A percentile compares a stretch with the other conserved stretches of the same genome.
Conservation (phyloP, 2,113 vertebrate genomes). For the Scomber japonicus region DNA sequence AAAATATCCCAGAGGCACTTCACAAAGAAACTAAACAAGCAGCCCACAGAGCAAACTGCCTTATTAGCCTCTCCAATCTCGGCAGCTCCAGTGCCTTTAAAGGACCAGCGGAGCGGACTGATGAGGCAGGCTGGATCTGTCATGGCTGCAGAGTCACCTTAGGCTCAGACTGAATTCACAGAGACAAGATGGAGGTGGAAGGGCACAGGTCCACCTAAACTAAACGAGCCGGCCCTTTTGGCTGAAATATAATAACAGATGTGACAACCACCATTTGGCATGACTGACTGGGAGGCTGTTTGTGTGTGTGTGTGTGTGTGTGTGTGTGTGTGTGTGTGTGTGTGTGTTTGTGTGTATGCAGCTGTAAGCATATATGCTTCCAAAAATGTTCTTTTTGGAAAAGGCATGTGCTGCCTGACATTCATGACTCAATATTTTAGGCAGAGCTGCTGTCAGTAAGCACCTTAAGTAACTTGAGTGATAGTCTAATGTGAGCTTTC, state of each 20-base stretch:
- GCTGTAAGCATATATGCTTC: background rate
- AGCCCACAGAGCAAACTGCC: slow-evolving; percentile 43
- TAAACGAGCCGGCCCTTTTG: background rate
- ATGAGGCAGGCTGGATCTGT: slow-evolving; percentile 24
- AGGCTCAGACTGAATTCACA: slow-evolving; percentile 7
- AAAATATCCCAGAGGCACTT: slow-evolving; percentile 43
- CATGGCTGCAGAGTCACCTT: slow-evolving; percentile 1
- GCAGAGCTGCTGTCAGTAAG: background rate
- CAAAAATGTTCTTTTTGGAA: slow-evolving; percentile 5
- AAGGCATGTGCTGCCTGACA: slow-evolving; percentile 30
- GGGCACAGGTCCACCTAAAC: slow-evolving; percentile 12
- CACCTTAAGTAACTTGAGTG: slow-evolving; percentile 18
- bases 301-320: background rate
- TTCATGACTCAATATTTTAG: slow-evolving; percentile 29
- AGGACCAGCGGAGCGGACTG: slow-evolving; percentile 19
- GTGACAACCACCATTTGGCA: slow-evolving; percentile 11
- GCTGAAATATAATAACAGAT: slow-evolving; percentile 6
- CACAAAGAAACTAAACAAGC: slow-evolving; percentile 51
- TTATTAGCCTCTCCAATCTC: slow-evolving; percentile 28
- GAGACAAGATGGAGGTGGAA: slow-evolving; percentile 15
- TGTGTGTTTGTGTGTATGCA: background rate
- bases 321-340: background rate
- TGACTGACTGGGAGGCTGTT: background rate
- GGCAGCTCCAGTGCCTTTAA: slow-evolving; percentile 38
- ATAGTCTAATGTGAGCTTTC: slow-evolving; percentile 8